Evolutionary conservation across 2,797 vertebrate species (phyloP).

Genomic region (Prionace glauca): DNA sequence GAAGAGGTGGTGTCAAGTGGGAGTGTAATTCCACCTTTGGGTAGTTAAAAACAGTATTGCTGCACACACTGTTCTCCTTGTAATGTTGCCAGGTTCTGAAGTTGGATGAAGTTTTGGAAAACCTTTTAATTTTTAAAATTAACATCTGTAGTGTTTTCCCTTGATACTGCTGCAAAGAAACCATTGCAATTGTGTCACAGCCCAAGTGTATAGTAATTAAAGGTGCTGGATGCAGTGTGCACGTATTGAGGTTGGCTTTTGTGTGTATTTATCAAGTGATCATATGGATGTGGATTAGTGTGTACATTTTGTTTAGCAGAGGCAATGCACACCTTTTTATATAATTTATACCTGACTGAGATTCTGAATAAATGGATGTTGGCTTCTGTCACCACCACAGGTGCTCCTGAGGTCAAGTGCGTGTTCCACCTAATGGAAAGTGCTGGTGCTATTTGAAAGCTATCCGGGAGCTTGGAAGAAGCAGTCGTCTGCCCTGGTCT

Average conservation of each 20-base stretch:
- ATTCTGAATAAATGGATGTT: slow-evolving; percentile 21
- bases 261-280: background rate
- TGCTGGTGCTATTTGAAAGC: slow-evolving; percentile 28
- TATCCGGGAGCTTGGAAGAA: slow-evolving; percentile 19
- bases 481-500: background rate
- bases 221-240: background rate
- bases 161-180: background rate
- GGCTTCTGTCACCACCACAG: slow-evolving; percentile 24
- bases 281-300: background rate
- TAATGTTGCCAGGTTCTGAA: background rate
- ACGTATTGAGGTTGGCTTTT: background rate
- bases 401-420: background rate
- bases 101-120: background rate
- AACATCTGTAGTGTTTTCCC: background rate
- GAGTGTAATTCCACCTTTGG: background rate
- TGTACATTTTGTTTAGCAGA: background rate
- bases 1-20: background rate
- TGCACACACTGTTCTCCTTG: background rate
- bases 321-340: background rate
- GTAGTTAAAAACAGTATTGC: background rate
- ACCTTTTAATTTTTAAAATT: no score
- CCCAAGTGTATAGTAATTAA: background rate
- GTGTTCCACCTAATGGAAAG: slow-evolving; percentile 10
- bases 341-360: background rate
- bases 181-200: background rate